Conservation (phyloP, 2,797 vertebrate genomes). For the Falco rusticolus region DNA sequence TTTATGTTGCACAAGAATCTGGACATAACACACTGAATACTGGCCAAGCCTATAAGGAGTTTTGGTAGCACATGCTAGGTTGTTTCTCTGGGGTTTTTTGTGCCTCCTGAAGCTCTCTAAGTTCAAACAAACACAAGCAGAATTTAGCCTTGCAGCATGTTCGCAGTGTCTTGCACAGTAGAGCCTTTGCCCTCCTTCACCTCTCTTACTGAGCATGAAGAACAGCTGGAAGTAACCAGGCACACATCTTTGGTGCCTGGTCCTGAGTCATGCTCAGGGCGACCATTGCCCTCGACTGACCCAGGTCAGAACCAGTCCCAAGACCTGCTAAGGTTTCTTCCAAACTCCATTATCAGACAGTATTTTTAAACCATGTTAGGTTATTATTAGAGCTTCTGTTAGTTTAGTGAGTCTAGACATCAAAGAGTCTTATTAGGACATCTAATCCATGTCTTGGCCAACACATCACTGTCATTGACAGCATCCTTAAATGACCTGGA, state of each 20-base stretch:
- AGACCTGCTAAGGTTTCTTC: not conserved
- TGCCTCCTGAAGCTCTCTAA: not conserved
- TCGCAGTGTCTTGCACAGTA: not conserved
- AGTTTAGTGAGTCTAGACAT: not conserved
- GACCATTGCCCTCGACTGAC: accelerated
- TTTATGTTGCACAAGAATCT: not conserved
- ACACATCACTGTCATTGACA: not conserved
- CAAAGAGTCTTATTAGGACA: not conserved
- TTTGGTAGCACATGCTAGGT: not conserved
- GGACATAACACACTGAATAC: not conserved
- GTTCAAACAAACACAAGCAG: not conserved
- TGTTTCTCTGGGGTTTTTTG: not conserved
- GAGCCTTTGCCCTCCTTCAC: not conserved
- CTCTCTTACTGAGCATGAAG: not conserved
- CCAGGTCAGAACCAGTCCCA: not conserved
- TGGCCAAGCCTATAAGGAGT: not conserved
- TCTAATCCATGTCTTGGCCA: not conserved
- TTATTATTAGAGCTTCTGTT: not conserved
- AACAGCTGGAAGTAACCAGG: not conserved
- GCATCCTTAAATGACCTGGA: slow-evolving; percentile 11
- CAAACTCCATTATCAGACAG: not conserved
- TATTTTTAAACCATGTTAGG: not conserved
- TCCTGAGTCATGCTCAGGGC: not conserved
- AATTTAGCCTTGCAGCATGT: not conserved
- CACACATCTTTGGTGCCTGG: not conserved